phyloP scores from a whole-genome alignment of 2,113 vertebrate species.

The Amblyopsis rosae region DNA sequence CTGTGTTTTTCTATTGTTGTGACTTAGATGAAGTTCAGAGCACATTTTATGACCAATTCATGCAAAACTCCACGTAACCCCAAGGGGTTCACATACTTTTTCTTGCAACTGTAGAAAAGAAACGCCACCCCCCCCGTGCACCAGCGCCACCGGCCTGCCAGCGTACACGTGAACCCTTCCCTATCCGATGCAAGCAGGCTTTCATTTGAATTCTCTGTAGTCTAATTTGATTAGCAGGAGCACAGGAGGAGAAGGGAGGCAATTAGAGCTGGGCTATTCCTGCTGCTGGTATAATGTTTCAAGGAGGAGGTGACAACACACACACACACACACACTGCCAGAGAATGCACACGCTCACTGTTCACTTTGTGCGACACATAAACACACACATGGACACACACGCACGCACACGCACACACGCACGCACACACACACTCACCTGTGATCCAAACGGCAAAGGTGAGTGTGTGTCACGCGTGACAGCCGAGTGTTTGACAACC shows the following conservation, averaged over 20 bases:
- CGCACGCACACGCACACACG: constrained; percentile 14
- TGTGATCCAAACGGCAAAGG: too few species aligned
- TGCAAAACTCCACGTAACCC: too few species aligned
- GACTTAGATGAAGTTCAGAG: too few species aligned
- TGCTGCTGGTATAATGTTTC: constrained; percentile 63
- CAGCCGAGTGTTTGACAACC: too few species aligned
- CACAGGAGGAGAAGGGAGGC: constrained; percentile 65
- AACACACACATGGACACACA: background rate
- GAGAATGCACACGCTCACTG: constrained; percentile 20
- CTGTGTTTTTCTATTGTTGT: too few species aligned
- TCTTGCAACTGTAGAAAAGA: too few species aligned
- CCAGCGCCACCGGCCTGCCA: background rate
- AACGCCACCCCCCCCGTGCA: background rate
- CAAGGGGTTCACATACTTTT: too few species aligned
- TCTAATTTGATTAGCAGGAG: constrained; percentile 70
- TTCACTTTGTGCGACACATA: background rate
- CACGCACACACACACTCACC: constrained; percentile 17
- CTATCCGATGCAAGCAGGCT: constrained; percentile 56
- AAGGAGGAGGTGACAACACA: constrained; percentile 52
- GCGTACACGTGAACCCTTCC: constrained; percentile 25
- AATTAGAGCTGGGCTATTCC: constrained; percentile 67
- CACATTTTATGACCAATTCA: too few species aligned
- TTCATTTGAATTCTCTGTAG: constrained; percentile 72
- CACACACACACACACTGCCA: constrained; percentile 1
- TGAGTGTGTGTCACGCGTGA: too few species aligned